Evolutionary conservation across 2,113 vertebrate species (phyloP).

Genomic region (Gasterosteus aculeatus): DNA sequence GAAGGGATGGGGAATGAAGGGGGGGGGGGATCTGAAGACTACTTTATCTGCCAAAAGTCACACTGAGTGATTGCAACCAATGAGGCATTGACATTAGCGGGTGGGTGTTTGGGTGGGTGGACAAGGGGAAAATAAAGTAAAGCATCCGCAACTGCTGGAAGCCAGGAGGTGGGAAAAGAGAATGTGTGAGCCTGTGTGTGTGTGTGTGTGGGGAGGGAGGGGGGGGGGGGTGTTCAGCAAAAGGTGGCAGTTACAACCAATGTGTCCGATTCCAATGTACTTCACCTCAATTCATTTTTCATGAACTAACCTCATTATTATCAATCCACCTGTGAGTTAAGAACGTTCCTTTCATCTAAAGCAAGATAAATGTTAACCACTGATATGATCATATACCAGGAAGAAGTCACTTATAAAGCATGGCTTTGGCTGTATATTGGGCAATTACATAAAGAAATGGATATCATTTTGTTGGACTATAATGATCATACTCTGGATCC

Average conservation of each 20-base stretch:
- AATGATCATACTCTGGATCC: neutral
- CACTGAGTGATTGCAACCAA: constrained; percentile 59
- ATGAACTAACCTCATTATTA: constrained; percentile 46
- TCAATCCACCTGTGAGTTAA: constrained; percentile 11
- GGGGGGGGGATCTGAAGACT: constrained; percentile 47
- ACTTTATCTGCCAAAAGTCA: constrained; percentile 64
- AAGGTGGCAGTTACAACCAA: constrained; percentile 28
- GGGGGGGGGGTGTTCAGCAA: constrained; percentile 2
- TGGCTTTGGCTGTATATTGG: neutral
- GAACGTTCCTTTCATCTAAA: constrained; percentile 29
- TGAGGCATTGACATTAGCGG: constrained; percentile 60
- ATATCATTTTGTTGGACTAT: constrained; percentile 17
- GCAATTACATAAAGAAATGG: neutral
- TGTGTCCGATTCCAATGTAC: constrained; percentile 25
- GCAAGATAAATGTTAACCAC: constrained; percentile 27
- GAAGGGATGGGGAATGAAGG: constrained; percentile 24
- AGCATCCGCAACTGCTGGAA: constrained; percentile 35
- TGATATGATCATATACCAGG: neutral
- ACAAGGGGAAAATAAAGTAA: constrained; percentile 33
- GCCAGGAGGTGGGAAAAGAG: constrained; percentile 41
- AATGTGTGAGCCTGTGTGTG: constrained; percentile 7
- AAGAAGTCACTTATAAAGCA: constrained; percentile 12
- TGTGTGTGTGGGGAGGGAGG: neutral
- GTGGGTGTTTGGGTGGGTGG: constrained; percentile 56
- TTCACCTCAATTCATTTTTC: constrained; percentile 52